Conservation (phyloP, 2,888 invertebrate species). For the Drosophila gaucha region DNA sequence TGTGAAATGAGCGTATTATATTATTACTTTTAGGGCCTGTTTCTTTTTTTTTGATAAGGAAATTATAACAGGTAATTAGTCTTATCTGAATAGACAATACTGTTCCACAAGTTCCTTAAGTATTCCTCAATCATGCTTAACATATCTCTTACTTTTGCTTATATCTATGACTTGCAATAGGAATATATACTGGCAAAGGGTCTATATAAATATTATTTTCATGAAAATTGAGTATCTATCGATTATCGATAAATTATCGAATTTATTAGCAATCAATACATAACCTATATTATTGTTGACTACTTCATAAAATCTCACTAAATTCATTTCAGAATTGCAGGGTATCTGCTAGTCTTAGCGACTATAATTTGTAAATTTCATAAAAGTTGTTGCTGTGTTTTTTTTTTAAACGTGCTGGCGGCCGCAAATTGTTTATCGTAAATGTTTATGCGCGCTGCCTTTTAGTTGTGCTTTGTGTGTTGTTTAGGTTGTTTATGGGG, state of each 20-base stretch:
- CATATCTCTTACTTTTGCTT: too few species aligned
- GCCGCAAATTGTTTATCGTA: conserved; percentile 72
- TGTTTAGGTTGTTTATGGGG: conserved; percentile 48
- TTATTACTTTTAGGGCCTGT: too few species aligned
- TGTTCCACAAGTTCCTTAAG: not conserved
- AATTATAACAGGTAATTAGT: not conserved
- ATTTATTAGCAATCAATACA: too few species aligned
- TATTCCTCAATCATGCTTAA: not conserved
- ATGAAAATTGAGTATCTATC: too few species aligned
- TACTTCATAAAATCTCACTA: too few species aligned
- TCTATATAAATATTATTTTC: too few species aligned
- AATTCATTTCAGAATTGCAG: conserved; percentile 4
- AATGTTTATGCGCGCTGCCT: conserved; percentile 54
- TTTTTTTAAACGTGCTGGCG: conserved; percentile 36
- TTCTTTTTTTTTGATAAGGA: not conserved
- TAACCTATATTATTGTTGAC: too few species aligned
- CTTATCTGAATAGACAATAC: not conserved
- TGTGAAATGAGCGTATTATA: too few species aligned
- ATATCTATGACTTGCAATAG: not conserved
- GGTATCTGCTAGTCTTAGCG: not conserved
- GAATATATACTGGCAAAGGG: too few species aligned
- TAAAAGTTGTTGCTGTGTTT: conserved; percentile 6
- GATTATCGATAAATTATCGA: too few species aligned
- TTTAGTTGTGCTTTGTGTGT: conserved; percentile 41
- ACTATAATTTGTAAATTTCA: not conserved